phyloP scores from a whole-genome alignment of 2,113 vertebrate genomes.

The Cavia aperea region DNA sequence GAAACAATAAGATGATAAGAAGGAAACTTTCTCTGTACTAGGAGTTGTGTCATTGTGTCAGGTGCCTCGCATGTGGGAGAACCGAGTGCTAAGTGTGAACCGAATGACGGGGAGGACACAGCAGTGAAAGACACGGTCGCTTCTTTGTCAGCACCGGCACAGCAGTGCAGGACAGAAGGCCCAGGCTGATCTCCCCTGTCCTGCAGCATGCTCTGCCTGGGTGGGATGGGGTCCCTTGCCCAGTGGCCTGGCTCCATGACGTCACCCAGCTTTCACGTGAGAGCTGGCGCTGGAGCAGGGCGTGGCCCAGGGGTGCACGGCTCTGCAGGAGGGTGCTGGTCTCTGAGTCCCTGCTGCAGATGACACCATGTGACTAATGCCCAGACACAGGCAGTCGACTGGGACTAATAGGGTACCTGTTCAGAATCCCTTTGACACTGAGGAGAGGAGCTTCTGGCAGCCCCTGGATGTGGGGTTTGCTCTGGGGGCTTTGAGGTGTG shows the following conservation, averaged over 20 bases:
- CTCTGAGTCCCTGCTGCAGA: not conserved
- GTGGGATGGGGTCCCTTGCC: not conserved
- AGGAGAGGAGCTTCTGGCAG: not conserved
- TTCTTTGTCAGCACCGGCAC: rapidly evolving
- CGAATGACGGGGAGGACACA: rapidly evolving
- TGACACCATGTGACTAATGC: rapidly evolving
- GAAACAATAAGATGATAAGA: not conserved
- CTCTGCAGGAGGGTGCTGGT: not conserved
- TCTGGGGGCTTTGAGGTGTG: not conserved
- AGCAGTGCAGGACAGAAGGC: rapidly evolving
- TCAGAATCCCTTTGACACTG: not conserved
- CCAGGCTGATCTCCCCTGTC: not conserved
- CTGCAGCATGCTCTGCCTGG: too few relatives aligned
- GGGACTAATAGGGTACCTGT: not conserved
- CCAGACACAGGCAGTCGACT: not conserved
- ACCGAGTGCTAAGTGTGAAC: rapidly evolving
- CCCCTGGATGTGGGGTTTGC: not conserved
- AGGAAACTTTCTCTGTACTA: not conserved
- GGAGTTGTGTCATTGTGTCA: rapidly evolving
- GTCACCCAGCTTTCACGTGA: too few relatives aligned
- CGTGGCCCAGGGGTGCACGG: rapidly evolving
- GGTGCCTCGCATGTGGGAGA: not conserved
- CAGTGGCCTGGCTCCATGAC: not conserved
- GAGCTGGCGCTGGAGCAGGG: not conserved
- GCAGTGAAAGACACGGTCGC: not conserved